Evolutionary conservation across 2,113 vertebrate genomes (phyloP).

Genomic region (Lycaon pictus): DNA sequence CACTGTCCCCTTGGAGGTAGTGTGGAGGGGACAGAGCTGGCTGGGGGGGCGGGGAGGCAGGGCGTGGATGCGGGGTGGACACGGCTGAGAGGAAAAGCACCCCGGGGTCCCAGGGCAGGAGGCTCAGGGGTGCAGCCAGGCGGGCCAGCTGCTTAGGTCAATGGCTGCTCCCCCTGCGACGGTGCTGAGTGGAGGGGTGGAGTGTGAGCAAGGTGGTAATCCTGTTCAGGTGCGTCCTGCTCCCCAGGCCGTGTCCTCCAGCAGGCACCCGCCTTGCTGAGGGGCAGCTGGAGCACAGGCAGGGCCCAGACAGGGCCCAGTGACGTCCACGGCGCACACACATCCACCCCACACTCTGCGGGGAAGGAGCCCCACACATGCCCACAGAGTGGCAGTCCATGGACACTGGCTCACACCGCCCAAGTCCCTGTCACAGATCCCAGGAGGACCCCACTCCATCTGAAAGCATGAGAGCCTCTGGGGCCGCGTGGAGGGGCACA

Average conservation of each 20-base stretch:
- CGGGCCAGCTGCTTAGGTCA: background rate
- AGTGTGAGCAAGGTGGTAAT: background rate
- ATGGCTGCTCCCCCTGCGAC: background rate
- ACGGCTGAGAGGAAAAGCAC: fast-evolving
- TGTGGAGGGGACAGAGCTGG: background rate
- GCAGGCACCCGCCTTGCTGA: background rate
- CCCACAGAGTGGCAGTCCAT: background rate
- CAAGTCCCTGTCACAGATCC: fast-evolving
- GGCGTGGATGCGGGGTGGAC: background rate
- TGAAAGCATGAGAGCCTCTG: fast-evolving
- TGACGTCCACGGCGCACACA: fast-evolving
- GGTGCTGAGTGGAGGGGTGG: background rate
- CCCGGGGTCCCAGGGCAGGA: background rate
- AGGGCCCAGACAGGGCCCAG: fast-evolving
- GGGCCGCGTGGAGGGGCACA: too few species aligned
- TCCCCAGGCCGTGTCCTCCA: background rate
- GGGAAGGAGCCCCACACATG: background rate
- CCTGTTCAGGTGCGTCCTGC: too few species aligned
- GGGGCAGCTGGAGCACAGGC: background rate
- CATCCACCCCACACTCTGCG: fast-evolving
- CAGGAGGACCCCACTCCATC: fast-evolving
- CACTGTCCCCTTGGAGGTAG: background rate
- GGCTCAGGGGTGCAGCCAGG: background rate
- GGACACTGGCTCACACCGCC: background rate
- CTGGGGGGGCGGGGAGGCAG: background rate